These are phyloP conservation scores for Pammene fasciana DNA, from an alignment of 2,888 invertebrate species.

Conservation along the genomic window DNA sequence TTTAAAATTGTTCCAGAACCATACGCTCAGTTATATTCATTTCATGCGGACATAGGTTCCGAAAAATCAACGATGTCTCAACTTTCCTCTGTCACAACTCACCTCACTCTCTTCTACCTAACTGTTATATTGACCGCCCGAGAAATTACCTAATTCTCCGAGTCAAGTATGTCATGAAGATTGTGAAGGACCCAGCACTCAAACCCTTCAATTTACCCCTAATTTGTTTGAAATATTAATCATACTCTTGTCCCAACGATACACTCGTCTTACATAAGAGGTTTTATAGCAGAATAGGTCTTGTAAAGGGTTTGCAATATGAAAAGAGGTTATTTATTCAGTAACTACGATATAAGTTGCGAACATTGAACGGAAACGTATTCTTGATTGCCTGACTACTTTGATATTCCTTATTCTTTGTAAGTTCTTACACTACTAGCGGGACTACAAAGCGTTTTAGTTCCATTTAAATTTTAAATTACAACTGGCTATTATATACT, in stretches of 20 bases:
- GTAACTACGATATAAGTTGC: not conserved
- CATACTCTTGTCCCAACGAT: not conserved
- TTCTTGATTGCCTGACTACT: not conserved
- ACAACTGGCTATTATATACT: too few relatives aligned
- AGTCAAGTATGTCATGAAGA: not conserved
- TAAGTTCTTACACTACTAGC: not conserved
- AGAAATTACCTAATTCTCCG: not conserved
- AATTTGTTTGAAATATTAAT: conserved; percentile 7
- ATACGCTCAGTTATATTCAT: too few relatives aligned
- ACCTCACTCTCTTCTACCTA: too few relatives aligned
- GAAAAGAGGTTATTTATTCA: conserved; percentile 1
- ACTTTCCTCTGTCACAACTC: too few relatives aligned
- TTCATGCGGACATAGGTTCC: too few relatives aligned
- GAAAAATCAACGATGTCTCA: too few relatives aligned
- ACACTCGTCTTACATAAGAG: not conserved
- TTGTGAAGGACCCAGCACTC: not conserved
- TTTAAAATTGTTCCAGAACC: too few relatives aligned
- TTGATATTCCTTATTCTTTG: conserved; percentile 1
- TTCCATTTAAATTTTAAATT: too few relatives aligned
- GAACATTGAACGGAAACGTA: not conserved
- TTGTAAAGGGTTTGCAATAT: not conserved
- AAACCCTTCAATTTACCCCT: conserved; percentile 3
- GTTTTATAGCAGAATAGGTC: not conserved
- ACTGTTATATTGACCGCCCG: not conserved
- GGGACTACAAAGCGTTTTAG: too few relatives aligned